Evolutionary conservation across 2,797 vertebrate species (phyloP), one percentile per base, ranked within the genome.

Genomic region (Aeoliscus strigatus): DNA sequence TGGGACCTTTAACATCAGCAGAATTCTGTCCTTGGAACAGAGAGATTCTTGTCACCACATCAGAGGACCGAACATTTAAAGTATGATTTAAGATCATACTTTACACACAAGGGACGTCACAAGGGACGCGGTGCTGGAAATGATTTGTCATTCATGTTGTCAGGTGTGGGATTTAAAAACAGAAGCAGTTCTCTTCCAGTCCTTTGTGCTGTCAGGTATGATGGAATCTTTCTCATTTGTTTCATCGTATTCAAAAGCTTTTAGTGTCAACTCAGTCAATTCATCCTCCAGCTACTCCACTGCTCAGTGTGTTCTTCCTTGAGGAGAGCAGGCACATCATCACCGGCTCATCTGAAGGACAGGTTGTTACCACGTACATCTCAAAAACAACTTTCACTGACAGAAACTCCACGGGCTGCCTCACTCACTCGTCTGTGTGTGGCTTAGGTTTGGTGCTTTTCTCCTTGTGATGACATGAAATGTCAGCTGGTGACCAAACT

Each of bases 21-120:
- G 90, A 90, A 39, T 96, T 97, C 66, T 94, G 90, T 53, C 72
- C 87, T 0, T 90, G 90, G 92, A 71, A 87, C 39, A 46, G 75
- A 49, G 75, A 76, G 23, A 32, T 85, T 36, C 54, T 96, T 9
- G 30, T 93, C 69, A 93, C 91, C 0, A 84, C 86, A 26, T 96
- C 94, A 53, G 90, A 94, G 70, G 94, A 96, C 68, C 86, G 92
- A 48, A 92, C 90, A 28, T 96, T 95, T 77, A 93, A 90, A 90
- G 93, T 89, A 67, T 2, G n/a, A n/a, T n/a, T n/a, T n/a, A n/a
- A n/a, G n/a, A n/a, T n/a, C n/a, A n/a, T n/a, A n/a, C n/a, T n/a
- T n/a, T n/a, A n/a, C n/a, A n/a, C n/a, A n/a, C n/a, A n/a, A n/a
- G n/a, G n/a, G n/a, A n/a, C n/a, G n/a, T n/a, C n/a, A n/a, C n/a